These are phyloP conservation scores for Lamprotornis superbus DNA, from an alignment of 2,113 vertebrate species.

Conservation along the genomic window DNA sequence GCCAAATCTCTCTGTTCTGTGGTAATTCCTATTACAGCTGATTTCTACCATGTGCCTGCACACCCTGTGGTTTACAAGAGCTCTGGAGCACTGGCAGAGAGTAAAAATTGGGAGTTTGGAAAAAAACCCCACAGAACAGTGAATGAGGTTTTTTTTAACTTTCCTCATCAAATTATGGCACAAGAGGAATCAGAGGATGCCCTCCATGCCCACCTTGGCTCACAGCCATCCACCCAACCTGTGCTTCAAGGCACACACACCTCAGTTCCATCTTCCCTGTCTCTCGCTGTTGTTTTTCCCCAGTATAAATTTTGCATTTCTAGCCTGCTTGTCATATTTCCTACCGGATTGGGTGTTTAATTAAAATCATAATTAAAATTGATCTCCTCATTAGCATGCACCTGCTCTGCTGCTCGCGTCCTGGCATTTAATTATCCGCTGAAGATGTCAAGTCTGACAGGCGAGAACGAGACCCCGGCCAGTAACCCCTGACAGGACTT, in stretches of 20 bases:
- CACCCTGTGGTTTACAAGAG: not conserved
- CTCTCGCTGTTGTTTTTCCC: not conserved
- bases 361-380: constrained; percentile 93
- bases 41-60: not conserved
- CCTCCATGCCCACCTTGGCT: not conserved
- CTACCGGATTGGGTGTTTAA: constrained; percentile 86
- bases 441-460: constrained; percentile 81
- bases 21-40: not conserved
- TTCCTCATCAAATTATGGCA: not conserved
- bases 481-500: constrained; percentile 48
- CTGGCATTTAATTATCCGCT: constrained; percentile 75
- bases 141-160: not conserved
- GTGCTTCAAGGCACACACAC: not conserved
- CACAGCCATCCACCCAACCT: not conserved
- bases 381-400: constrained; percentile 91
- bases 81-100: not conserved
- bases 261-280: not conserved
- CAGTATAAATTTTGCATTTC: constrained; percentile 57
- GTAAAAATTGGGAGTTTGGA: not conserved
- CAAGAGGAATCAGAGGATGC: not conserved
- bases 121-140: not conserved
- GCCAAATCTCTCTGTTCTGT: not conserved
- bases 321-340: constrained; percentile 80
- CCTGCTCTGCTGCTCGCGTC: constrained; percentile 81
- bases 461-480: constrained; percentile 70